Evolutionary conservation across 2,888 invertebrate genomes (phyloP).

Genomic region (Ormyrus nitidulus): DNA sequence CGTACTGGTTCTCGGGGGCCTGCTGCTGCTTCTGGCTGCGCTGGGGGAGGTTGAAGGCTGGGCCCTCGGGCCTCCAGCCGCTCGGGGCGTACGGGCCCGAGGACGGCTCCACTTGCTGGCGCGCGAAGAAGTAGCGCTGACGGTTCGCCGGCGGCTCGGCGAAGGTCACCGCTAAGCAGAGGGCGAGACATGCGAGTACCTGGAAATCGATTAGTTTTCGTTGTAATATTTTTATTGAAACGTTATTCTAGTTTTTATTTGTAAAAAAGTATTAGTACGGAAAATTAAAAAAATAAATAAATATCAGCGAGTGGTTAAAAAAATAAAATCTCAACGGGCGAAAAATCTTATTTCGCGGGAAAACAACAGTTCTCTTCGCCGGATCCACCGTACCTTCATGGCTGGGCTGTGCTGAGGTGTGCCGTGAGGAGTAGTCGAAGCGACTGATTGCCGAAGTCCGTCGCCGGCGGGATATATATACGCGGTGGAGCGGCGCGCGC

Average conservation of each 20-base stretch:
- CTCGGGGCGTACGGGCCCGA: conserved; percentile 74
- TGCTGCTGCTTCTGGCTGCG: conserved; percentile 62
- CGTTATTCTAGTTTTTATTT: no score
- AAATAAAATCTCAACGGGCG: background rate
- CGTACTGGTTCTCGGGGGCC: conserved; percentile 70
- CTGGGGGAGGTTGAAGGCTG: conserved; percentile 74
- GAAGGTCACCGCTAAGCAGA: conserved; percentile 72
- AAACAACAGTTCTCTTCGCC: no score
- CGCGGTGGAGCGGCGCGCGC: conserved; percentile 54
- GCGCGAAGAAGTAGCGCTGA: conserved; percentile 70
- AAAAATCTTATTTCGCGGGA: no score
- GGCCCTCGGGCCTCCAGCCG: conserved; percentile 76
- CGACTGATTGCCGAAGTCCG: conserved; percentile 69
- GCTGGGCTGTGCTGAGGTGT: conserved; percentile 1
- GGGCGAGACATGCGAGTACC: conserved; percentile 71
- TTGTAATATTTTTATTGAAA: no score
- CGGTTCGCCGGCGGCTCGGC: conserved; percentile 75
- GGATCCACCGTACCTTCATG: conserved; percentile 49
- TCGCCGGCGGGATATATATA: conserved; percentile 67
- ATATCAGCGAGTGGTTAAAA: background rate
- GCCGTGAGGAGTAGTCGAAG: conserved; percentile 61
- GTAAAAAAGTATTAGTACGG: no score
- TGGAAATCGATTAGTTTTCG: conserved; percentile 54
- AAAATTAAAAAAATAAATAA: no score
- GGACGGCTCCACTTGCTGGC: conserved; percentile 65